phyloP scores from a whole-genome alignment of 2,888 invertebrate genomes.

The Pristionchus mayeri region DNA sequence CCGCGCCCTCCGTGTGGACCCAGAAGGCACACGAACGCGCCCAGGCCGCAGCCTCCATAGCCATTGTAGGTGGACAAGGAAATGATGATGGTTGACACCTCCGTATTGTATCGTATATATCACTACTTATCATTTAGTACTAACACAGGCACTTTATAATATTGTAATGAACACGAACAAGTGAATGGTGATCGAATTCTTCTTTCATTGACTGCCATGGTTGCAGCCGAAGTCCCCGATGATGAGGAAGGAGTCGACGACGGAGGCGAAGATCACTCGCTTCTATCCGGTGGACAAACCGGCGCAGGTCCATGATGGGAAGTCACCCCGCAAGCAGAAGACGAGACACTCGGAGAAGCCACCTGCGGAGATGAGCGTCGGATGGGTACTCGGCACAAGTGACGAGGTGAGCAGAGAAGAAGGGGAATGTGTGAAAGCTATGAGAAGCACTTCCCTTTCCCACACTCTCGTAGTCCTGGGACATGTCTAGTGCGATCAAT shows the following conservation, averaged over 20 bases:
- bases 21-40: slow-evolving; percentile 75
- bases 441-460: too few relatives aligned
- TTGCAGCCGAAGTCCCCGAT: slow-evolving; percentile 75
- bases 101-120: slow-evolving; percentile 14
- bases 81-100: slow-evolving; percentile 55
- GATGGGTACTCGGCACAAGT: slow-evolving; percentile 90
- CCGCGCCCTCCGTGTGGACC: slow-evolving; percentile 70
- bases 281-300: slow-evolving; percentile 95
- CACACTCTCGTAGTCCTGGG: too few relatives aligned
- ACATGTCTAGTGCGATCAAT: too few relatives aligned
- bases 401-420: slow-evolving; percentile 15
- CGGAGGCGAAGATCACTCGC: slow-evolving; percentile 80
- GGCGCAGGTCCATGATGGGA: slow-evolving; percentile 78
- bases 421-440: too few relatives aligned
- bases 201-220: too few relatives aligned
- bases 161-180: background rate
- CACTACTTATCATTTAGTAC: background rate
- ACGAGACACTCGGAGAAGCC: slow-evolving; percentile 87
- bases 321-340: slow-evolving; percentile 85
- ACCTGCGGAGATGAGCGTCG: slow-evolving; percentile 91
- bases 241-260: slow-evolving; percentile 70
- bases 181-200: too few relatives aligned
- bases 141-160: background rate
- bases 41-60: slow-evolving; percentile 56
- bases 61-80: slow-evolving; percentile 54